A percentile compares a stretch with the other conserved stretches of the same genome.
Evolutionary conservation across 2,797 vertebrate species (phyloP).

Genomic region (Champsocephalus gunnari): DNA sequence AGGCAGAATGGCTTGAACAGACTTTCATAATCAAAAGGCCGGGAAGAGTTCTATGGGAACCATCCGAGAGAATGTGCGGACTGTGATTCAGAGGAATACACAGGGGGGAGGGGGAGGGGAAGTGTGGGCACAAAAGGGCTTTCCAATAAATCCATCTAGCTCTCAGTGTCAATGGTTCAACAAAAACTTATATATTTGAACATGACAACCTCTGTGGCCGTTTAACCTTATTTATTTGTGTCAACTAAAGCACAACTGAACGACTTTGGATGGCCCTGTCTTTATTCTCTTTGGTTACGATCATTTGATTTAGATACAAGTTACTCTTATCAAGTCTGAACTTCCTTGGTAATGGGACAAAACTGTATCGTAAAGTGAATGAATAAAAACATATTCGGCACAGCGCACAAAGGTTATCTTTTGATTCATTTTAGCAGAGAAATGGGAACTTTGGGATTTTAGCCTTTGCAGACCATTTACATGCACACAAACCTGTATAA

Average conservation of each 20-base stretch:
- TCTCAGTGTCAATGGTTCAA: constrained; percentile 5
- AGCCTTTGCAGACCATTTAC: too few species aligned
- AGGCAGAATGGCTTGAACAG: constrained; percentile 9
- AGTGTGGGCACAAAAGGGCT: constrained; percentile 12
- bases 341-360: not conserved
- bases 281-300: not conserved
- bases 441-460: not conserved
- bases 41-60: not conserved
- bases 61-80: not conserved
- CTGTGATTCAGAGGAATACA: constrained; percentile 23
- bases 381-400: not conserved
- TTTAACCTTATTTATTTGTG: not conserved
- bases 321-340: not conserved
- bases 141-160: constrained; percentile 19
- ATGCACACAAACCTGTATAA: too few species aligned
- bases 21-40: constrained; percentile 19
- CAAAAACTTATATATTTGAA: constrained; percentile 3
- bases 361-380: not conserved
- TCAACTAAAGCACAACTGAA: not conserved
- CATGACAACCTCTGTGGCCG: not conserved
- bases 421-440: not conserved
- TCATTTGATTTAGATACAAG: too few species aligned
- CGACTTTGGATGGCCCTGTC: not conserved
- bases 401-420: too few species aligned
- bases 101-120: constrained; percentile 6